Conservation (phyloP, 2,113 vertebrate species). For the Oreochromis aureus region DNA sequence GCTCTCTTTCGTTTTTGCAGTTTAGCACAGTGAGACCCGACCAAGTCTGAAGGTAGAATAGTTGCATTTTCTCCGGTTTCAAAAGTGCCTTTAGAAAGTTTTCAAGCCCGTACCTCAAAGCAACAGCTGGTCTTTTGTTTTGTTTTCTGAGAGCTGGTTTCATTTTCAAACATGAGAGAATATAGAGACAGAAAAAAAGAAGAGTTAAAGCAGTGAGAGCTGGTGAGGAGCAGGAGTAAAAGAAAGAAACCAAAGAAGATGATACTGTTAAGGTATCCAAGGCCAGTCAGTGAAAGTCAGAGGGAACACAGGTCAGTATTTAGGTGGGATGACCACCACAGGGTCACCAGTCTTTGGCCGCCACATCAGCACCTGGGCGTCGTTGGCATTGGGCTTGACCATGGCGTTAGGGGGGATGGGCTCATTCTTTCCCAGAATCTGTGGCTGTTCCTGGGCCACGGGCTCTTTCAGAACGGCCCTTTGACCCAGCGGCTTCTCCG, state of each 20-base stretch:
- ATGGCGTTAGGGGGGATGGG: slow-evolving; percentile 88
- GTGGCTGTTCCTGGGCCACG: slow-evolving; percentile 85
- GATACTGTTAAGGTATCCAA: slow-evolving; percentile 50
- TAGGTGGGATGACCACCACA: slow-evolving; percentile 91
- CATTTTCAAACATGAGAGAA: slow-evolving; percentile 2
- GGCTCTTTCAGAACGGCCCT: slow-evolving; percentile 85
- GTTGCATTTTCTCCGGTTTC: slow-evolving; percentile 77
- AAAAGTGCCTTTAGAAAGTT: slow-evolving; percentile 25
- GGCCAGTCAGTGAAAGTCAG: slow-evolving; percentile 46
- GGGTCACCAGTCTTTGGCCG: slow-evolving; percentile 85
- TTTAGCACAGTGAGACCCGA: slow-evolving; percentile 90
- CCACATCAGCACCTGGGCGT: slow-evolving; percentile 99
- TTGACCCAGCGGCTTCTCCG: slow-evolving; percentile 82
- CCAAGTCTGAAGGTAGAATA: slow-evolving; percentile 84
- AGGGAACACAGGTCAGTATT: slow-evolving; percentile 69
- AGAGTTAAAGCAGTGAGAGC: slow-evolving; percentile 20
- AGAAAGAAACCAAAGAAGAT: not conserved
- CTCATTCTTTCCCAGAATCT: slow-evolving; percentile 87
- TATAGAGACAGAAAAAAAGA: not conserved
- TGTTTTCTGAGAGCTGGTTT: slow-evolving; percentile 28
- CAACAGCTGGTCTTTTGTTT: slow-evolving; percentile 1
- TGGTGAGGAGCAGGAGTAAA: slow-evolving; percentile 24
- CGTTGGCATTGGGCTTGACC: slow-evolving; percentile 97
- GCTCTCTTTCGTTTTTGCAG: slow-evolving; percentile 37
- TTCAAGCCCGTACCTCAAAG: not conserved